phyloP scores from a whole-genome alignment of 2,797 vertebrate genomes.

The Leuciscus waleckii region DNA sequence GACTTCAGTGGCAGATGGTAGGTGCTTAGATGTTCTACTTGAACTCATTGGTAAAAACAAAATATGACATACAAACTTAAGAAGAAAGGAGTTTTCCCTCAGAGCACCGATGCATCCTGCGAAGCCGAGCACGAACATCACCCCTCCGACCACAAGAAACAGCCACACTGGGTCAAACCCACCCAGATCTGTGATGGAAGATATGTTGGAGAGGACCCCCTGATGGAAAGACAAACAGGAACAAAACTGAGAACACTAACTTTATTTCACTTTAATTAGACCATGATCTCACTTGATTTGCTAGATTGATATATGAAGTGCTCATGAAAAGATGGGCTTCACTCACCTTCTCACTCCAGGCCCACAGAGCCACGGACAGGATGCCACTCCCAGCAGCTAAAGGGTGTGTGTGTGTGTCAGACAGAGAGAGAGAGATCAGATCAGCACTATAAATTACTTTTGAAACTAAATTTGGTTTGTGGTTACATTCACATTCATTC shows the following conservation, averaged over 20 bases:
- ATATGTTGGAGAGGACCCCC: slow-evolving; percentile 98
- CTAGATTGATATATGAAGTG: background rate
- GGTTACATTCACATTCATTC: background rate
- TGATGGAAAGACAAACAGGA: slow-evolving; percentile 63
- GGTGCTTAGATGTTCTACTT: background rate
- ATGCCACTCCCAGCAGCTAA: slow-evolving; percentile 95
- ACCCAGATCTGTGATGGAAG: slow-evolving; percentile 96
- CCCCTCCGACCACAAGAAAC: slow-evolving; percentile 95
- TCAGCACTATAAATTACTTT: background rate
- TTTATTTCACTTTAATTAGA: background rate
- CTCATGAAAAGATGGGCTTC: background rate
- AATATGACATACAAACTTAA: slow-evolving; percentile 91
- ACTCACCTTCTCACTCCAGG: slow-evolving; percentile 98
- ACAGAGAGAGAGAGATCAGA: background rate
- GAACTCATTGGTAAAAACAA: background rate
- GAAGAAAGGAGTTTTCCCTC: slow-evolving; percentile 95
- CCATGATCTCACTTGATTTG: background rate
- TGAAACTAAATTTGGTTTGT: background rate
- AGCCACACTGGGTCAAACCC: slow-evolving; percentile 99
- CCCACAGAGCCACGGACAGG: slow-evolving; percentile 96
- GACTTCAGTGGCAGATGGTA: background rate
- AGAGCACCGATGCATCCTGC: slow-evolving; percentile 97
- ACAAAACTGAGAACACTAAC: slow-evolving; percentile 4
- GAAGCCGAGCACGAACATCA: slow-evolving; percentile 98
- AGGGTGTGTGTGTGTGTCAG: slow-evolving; percentile 34